phyloP scores from a whole-genome alignment of 30 jellyfish, hydroid and myxozoan species.

The Aurelia aurita complex sp. Pacific region DNA sequence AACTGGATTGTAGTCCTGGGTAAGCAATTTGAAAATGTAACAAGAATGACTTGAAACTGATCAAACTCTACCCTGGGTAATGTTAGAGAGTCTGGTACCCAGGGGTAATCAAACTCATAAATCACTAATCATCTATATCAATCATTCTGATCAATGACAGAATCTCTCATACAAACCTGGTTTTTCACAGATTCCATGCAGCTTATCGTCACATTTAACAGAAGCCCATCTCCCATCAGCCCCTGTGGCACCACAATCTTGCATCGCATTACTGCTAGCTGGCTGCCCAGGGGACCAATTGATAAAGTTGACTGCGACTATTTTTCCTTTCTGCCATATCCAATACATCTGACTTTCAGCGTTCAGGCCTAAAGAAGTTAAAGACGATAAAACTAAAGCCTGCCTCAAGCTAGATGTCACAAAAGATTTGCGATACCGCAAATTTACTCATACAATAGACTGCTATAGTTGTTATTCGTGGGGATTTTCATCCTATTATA shows the following conservation, averaged over 20 bases:
- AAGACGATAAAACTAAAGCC: too few species aligned
- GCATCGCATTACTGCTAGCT: constrained; percentile 28
- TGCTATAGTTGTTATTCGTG: too few species aligned
- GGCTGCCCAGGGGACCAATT: constrained; percentile 74
- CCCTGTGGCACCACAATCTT: constrained; percentile 72
- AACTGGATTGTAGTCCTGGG: too few species aligned
- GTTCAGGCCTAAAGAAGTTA: constrained; percentile 23
- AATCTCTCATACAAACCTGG: constrained; percentile 8
- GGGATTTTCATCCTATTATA: too few species aligned
- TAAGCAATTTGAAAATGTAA: too few species aligned
- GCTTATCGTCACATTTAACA: constrained; percentile 41
- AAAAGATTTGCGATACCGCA: too few species aligned
- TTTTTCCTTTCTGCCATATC: constrained; percentile 41
- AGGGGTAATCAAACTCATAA: not conserved
- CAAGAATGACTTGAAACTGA: too few species aligned
- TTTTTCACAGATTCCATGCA: constrained; percentile 54
- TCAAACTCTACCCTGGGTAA: too few species aligned
- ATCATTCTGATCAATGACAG: not conserved
- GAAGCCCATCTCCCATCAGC: constrained; percentile 66
- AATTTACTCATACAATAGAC: too few species aligned
- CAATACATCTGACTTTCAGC: constrained; percentile 26
- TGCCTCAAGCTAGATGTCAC: too few species aligned
- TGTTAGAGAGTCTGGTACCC: too few species aligned
- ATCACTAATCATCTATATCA: not conserved
- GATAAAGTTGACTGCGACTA: constrained; percentile 10